These are phyloP conservation scores for Irena cyanogastra DNA, from an alignment of 2,113 vertebrate genomes.

Conservation along the genomic window DNA sequence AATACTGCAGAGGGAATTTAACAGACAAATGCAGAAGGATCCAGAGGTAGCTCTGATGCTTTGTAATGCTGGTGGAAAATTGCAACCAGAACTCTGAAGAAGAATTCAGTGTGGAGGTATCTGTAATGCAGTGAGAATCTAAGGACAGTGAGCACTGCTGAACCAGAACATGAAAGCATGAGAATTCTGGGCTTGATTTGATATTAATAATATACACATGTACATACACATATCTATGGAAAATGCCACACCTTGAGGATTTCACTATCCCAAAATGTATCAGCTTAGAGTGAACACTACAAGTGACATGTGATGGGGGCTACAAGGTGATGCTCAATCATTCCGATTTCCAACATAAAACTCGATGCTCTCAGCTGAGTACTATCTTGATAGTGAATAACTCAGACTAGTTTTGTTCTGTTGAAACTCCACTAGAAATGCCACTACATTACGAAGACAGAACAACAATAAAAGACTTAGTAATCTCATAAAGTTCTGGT, in stretches of 20 bases:
- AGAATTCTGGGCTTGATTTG: not conserved
- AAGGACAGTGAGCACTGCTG: not conserved
- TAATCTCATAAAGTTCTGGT: not conserved
- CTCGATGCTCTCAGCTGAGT: not conserved
- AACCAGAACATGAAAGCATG: not conserved
- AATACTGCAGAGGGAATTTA: not conserved
- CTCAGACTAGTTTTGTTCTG: not conserved
- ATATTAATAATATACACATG: not conserved
- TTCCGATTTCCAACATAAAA: not conserved
- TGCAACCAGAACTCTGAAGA: not conserved
- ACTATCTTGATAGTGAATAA: not conserved
- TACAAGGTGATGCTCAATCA: not conserved
- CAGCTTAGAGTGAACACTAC: not conserved
- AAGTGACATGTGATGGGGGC: not conserved
- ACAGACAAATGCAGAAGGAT: not conserved
- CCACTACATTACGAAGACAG: not conserved
- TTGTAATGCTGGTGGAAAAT: not conserved
- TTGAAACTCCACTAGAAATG: not conserved
- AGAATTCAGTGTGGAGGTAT: not conserved
- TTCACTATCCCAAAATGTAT: not conserved
- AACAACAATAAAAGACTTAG: not conserved
- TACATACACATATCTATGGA: accelerated
- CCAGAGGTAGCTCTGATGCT: not conserved
- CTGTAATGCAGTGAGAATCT: not conserved
- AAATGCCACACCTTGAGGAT: not conserved